Conservation (phyloP, 2,113 vertebrate genomes). For the Charadrius vociferus region DNA sequence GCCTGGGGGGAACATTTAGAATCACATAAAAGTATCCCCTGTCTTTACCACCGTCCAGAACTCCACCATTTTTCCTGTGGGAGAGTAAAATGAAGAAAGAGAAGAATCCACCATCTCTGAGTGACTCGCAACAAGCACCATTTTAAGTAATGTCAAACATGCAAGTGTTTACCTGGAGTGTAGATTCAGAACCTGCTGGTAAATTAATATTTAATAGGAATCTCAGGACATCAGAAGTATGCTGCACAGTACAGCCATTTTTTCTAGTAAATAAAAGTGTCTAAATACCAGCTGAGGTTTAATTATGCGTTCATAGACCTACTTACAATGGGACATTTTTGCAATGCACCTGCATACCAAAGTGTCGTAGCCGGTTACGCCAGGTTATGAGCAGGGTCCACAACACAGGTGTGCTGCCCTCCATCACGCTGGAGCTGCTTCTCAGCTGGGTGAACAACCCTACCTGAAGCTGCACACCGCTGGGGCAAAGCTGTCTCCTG, state of each 20-base stretch:
- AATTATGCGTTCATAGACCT: rapidly evolving
- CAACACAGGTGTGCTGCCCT: background rate
- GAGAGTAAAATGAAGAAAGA: background rate
- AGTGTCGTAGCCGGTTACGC: background rate
- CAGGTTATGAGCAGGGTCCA: background rate
- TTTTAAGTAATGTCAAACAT: background rate
- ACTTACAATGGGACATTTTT: background rate
- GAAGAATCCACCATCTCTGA: background rate
- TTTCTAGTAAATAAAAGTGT: background rate
- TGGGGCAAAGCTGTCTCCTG: background rate
- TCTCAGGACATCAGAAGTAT: background rate
- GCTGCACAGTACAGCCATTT: background rate
- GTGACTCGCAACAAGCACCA: background rate
- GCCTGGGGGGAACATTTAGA: background rate
- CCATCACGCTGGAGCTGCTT: background rate
- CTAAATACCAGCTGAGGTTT: background rate
- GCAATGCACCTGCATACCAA: background rate
- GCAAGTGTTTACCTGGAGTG: background rate
- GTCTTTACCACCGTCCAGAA: background rate
- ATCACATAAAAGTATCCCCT: background rate
- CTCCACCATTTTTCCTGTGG: background rate
- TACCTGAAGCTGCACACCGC: background rate
- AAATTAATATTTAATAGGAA: background rate
- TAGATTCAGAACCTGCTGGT: background rate
- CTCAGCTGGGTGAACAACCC: background rate